Base-by-base conservation (phyloP, 2,888 invertebrate species). In the Flexamia atlantica region DNA sequence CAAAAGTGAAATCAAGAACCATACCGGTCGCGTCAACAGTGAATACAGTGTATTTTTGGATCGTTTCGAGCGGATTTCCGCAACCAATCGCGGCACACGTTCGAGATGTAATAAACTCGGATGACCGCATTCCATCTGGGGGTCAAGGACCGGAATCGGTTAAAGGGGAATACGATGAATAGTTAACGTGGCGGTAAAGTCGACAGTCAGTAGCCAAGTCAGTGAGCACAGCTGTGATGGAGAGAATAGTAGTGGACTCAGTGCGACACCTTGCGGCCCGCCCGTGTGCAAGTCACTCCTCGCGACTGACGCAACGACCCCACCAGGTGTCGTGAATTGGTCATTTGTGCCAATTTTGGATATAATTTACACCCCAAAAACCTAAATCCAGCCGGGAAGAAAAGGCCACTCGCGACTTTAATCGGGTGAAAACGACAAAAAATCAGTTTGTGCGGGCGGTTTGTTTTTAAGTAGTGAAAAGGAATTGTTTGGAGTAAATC, bases 121-220 rank as follows among this genome's bases (percentile, higher is more conserved):
- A 53, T 23, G 53, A 53, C 10, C 53, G 53, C 53, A 53, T 53
- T 53, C 53, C 53, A 53, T 23, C 20, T 23, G 3, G 53, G 53
- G 53, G 53, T 53, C 53, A 53, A n/a, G 53, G 53, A 5, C 53
- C 53, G 20, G 53, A 53, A 53, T 53, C 7, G 20, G 53, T 53
- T 23, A 53, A 5, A 53, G 53, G 23, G 23, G 53, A 53, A 53
- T 53, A 53, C 23, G 14, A 53, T 53, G 53, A 53, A 53, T 53
- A 53, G 20, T 53, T 23, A 53, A 23, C 20, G 53, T n/a, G 23
- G 53, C 23, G 3, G 53, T 20, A 53, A 53, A 23, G 20, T 46
- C 46, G 12, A 46, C 12, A 46, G 46, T 23, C 23, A 23, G 23
- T 53, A 53, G 23, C 14, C n/a, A n/a, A n/a, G n/a, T 7, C 53